Evolutionary conservation across 2,113 vertebrate genomes (phyloP), one percentile per base, ranked within the genome.

Genomic region (Myotis brandtii): DNA sequence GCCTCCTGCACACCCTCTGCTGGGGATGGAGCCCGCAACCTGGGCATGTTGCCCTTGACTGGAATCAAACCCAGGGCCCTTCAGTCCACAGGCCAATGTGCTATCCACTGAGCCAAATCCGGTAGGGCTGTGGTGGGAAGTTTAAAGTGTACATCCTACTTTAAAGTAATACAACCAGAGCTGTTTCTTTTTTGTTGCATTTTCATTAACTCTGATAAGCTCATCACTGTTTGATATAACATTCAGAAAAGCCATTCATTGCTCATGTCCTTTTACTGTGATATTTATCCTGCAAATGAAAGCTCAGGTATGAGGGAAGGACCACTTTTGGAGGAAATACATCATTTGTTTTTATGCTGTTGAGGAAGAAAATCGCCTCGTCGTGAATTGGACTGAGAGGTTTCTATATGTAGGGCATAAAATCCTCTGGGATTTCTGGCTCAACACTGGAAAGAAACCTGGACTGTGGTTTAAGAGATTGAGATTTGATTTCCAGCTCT

Each of bases 161-260:
- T 92, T 92, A 90, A 80, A 89, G 12, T 81, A 72, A 9, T 27
- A 21, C 59, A 81, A 30, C 20, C 16, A 73, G 25, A 72, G 34
- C 73, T 69, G 16, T 86, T n/a, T 50, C 81, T 67, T 82, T 94
- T 95, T 69, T 59, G 79, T 85, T 93, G 59, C 54, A 79, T 94
- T 91, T 97, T 96, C 88, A 92, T 96, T 87, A 97, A 89, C 84
- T 89, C 70, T 93, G 86, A 93, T 95, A 46, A 94, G 92, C 59
- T 95, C 67, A 69, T 84, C 70, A 73, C n/a, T 88, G 66, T 95
- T 96, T 95, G 92, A 81, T 62, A 84, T 11, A 86, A 59, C 56
- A 56, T 90, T 89, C 54, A 62, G 32, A 86, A 94, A 93, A 95
- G 46, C 30, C 64, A 62, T 46, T 91, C 64, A 83, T 69, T 94